Base-by-base conservation (phyloP, 37 sponge, comb jelly and placozoan genomes). In the Hexactinellida sp. region DNA sequence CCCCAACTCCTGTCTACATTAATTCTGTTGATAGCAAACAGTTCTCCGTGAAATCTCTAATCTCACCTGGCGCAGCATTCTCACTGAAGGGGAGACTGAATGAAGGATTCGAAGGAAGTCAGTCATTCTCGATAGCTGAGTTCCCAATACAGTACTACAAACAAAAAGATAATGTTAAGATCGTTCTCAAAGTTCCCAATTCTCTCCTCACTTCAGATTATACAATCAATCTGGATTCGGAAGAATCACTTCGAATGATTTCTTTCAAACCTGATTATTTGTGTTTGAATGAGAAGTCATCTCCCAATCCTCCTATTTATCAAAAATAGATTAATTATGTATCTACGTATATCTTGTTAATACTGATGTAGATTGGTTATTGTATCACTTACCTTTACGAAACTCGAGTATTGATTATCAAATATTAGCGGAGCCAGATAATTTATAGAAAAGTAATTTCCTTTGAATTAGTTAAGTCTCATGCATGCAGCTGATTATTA, bases 71-170 rank as follows among this genome's bases (percentile, higher is more conserved):
- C 32, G 30, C 28, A 10, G 34, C 25, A 28, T 63, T 63, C 76
- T 63, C 76, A 25, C 76, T 63, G 28, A 63, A 63, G 76, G 76
- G 76, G 25, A 63, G 76, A n/a, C 34, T 63, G 76, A n/a, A 63
- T 7, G 76, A 63, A 23, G 30, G 76, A 7, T 7, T 21, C 5
- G 76, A n/a, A 28, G 76, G 76, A 5, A 63, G 25, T 25, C 76
- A 25, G 3, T 32, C 34, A 10, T 63, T 63, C 76, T 63, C 76
- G 5, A 7, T 63, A n/a, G 76, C 3, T 21, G 76, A 63, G 13
- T 63, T 25, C 13, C 76, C 76, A 63, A 28, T n/a, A 7, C 76
- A 63, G 34, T 63, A 25, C 34, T 63, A 63, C 30, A 63, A 63
- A 28, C 76, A 63, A n/a, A 23, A 25, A 25, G 34, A 63, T 63